Base-by-base conservation (phyloP, 2,797 vertebrate genomes). In the Salarias fasciatus region DNA sequence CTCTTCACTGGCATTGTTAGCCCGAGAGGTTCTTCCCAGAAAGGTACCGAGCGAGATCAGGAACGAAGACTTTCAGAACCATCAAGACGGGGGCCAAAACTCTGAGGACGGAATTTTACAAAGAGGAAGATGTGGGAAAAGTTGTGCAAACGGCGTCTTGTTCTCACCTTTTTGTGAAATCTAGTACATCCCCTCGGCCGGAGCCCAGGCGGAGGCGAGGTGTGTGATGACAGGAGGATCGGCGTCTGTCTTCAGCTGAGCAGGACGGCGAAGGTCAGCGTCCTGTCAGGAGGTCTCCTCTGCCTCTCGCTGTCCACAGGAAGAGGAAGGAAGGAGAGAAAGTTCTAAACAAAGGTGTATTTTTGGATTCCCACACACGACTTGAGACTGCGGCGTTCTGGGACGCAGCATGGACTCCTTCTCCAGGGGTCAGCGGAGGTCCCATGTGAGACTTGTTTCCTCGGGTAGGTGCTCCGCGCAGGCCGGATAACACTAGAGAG, bases 391-490 rank as follows among this genome's bases (percentile, higher is more conserved):
- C n/a, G n/a, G 4, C 9, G 5, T 24, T 44, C 47, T 11, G n/a
- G 62, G 62, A 58, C 44, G 18, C 59, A 40, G 41, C 69, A 88
- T 91, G 91, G 85, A 92, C 64, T 81, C 52, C 48, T 63, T 82
- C 51, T 47, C 10, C 11, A 40, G 61, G 58, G 2, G 31, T 36
- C 75, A 72, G 74, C 11, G 68, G 69, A 83, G 61, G 71, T 82
- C 74, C 57, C 47, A 14, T 53, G 65, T 81, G 40, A 80, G 60
- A 60, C 52, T 6, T 36, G 2, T 66, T 8, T 47, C 60, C 74
- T 80, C 74, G 8, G 89, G 86, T 88, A 90, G 86, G 87, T 91
- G 75, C 81, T 62, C 40, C 24, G 60, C 33, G 38, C 52, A 42
- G 50, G 18, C 71, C 18, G 59, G 63, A 63, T 24, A 18, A 24